Base-by-base conservation (phyloP, 2,888 invertebrate genomes). In the Xylota sylvarum region DNA sequence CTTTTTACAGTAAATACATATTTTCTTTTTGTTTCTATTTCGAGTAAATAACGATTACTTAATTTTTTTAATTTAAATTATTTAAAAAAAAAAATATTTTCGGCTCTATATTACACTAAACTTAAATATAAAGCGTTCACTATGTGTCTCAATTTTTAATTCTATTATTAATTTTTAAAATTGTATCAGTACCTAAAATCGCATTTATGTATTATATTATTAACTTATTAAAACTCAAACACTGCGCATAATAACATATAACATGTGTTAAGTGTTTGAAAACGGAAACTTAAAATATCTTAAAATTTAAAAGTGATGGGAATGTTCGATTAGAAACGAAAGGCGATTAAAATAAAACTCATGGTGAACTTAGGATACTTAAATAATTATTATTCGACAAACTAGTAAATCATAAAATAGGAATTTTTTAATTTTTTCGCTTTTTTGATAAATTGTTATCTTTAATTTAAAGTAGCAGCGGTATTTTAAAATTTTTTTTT, bases 401-500 rank as follows among this genome's bases (percentile, higher is more conserved):
- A 64, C 67, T 81, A 73, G 30, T 60, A 67, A 73, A 77, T 19
- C 56, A 79, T 35, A 80, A 86, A 77, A 77, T 86, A 86, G 86
- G 86, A 86, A 77, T 85, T 74, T 48, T 70, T 64, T 56, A 17
- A 58, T 64, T 69, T 0, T 55, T 62, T 58, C 10, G 37, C 56
- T 56, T 40, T 35, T 58, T 23, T 23, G 23, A 23, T 23, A 23
- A 23, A 43, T 17, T 67, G 69, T 72, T 76, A 43, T 64, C 76
- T 81, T 85, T 76, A 85, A 81, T 81, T 81, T 81, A 81, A 82
- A 86, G 73, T 69, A 86, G 82, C 77, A 86, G 73, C 56, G 62
- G 43, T 83, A 70, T 62, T 65, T 55, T 62, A 35, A 23, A 23
- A 23, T 67, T 43, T 69, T 43, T 73, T 78, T 73, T 35, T 30